These are phyloP conservation scores for Galago senegalensis DNA, from an alignment of 2,797 vertebrate genomes.

Conservation along the genomic window DNA sequence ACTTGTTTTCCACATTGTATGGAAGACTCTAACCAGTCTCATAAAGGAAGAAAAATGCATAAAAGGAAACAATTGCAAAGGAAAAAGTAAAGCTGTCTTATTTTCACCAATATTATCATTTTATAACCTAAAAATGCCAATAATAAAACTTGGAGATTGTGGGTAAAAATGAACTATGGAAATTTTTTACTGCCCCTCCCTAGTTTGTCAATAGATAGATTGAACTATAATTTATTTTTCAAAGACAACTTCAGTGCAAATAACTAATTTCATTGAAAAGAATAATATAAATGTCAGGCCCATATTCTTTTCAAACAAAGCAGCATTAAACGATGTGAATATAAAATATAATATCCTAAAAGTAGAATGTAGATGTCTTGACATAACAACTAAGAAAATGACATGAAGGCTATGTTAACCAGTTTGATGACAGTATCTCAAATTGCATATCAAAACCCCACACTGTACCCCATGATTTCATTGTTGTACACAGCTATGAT, in stretches of 20 bases:
- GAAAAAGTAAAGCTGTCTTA: not conserved
- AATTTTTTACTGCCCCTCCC: not conserved
- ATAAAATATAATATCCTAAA: not conserved
- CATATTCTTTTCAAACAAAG: not conserved
- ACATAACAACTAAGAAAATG: too few species aligned
- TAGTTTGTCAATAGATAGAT: not conserved
- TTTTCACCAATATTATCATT: slow-evolving; percentile 18
- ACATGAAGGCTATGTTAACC: too few species aligned
- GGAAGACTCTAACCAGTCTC: not conserved
- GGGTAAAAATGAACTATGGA: not conserved
- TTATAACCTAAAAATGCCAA: not conserved
- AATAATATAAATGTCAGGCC: not conserved
- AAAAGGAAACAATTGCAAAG: not conserved
- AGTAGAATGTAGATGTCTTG: too few species aligned
- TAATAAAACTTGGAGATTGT: not conserved
- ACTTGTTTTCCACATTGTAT: not conserved
- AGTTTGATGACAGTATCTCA: too few species aligned
- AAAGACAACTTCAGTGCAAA: not conserved
- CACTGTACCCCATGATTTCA: too few species aligned
- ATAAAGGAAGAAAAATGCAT: not conserved
- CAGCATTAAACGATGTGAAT: not conserved
- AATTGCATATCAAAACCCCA: too few species aligned
- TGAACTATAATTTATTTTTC: not conserved
- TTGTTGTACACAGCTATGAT: too few species aligned
- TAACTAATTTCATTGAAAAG: slow-evolving; percentile 8